Evolutionary conservation across 2,888 invertebrate genomes (phyloP).

Genomic region (Ceramica pisi): DNA sequence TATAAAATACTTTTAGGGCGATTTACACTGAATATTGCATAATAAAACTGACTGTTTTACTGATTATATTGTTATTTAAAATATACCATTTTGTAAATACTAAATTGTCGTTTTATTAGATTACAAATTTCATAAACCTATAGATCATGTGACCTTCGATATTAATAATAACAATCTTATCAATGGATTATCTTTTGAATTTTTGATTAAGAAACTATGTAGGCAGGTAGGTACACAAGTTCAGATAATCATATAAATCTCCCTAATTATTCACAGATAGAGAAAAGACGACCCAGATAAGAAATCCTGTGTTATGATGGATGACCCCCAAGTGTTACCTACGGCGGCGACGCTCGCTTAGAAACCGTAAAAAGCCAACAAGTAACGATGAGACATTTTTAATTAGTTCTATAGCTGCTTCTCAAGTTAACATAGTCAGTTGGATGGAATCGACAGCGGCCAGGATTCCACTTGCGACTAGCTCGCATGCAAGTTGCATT

Average conservation of each 20-base stretch:
- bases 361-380: background rate
- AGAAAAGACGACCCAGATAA: background rate
- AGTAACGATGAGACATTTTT: too few species aligned
- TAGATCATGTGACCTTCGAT: background rate
- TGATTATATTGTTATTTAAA: constrained; percentile 52
- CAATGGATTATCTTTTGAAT: constrained; percentile 29
- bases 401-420: background rate
- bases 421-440: background rate
- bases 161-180: constrained; percentile 33
- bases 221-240: background rate
- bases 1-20: constrained; percentile 20
- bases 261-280: background rate
- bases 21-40: constrained; percentile 30
- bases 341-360: background rate
- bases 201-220: constrained; percentile 9
- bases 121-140: background rate
- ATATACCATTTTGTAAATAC: constrained; percentile 54
- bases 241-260: background rate
- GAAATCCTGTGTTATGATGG: background rate
- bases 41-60: constrained; percentile 51
- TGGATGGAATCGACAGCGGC: background rate
- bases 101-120: constrained; percentile 18
- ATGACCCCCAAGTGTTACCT: background rate
- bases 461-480: too few species aligned
- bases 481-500: too few species aligned